Conservation (phyloP, 53 echinoderm and acorn worm species). For the Mesocentrotus franciscanus region DNA sequence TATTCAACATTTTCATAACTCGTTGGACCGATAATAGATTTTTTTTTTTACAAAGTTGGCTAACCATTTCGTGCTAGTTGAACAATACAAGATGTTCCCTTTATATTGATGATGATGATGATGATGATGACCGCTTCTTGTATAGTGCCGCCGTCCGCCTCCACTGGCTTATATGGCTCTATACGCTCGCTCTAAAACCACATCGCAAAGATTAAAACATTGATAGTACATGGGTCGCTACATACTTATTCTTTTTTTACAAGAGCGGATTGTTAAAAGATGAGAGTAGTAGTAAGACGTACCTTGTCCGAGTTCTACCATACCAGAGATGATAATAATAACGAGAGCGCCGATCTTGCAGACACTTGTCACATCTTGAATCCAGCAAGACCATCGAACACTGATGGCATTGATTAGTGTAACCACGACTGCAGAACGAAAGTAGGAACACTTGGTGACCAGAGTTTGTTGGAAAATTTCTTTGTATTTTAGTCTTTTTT, state of each 20-base stretch:
- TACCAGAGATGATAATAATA: slow-evolving; percentile 81
- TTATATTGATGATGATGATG: too few species aligned
- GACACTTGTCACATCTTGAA: slow-evolving; percentile 77
- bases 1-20: too few species aligned
- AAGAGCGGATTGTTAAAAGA: background rate
- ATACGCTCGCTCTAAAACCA: too few species aligned
- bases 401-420: slow-evolving; percentile 77
- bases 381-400: slow-evolving; percentile 70
- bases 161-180: too few species aligned
- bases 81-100: too few species aligned
- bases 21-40: too few species aligned
- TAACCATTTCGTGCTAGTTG: too few species aligned
- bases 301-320: slow-evolving; percentile 81
- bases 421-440: slow-evolving; percentile 72
- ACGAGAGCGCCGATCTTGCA: slow-evolving; percentile 76
- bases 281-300: background rate
- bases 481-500: too few species aligned
- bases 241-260: background rate
- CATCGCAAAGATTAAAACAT: too few species aligned
- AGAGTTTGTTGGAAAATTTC: background rate
- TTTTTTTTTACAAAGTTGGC: too few species aligned
- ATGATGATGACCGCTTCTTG: too few species aligned
- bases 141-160: too few species aligned
- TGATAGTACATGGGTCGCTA: background rate
- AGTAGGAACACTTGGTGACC: background rate